Evolutionary conservation across 2,888 invertebrate species (phyloP).

Genomic region (Leptothorax acervorum): DNA sequence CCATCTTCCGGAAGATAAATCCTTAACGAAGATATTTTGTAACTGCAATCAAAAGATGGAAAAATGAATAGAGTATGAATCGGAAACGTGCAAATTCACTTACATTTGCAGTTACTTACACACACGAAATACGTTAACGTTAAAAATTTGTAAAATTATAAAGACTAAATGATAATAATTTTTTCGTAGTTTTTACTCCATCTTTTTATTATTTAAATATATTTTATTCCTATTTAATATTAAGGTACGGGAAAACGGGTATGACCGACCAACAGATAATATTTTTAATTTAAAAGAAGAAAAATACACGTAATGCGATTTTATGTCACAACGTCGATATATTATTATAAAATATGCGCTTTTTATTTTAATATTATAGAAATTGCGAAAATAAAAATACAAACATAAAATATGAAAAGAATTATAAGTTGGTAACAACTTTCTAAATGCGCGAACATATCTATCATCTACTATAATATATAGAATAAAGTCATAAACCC

Average conservation of each 20-base stretch:
- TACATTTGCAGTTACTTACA: background rate
- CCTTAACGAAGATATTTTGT: slow-evolving; percentile 50
- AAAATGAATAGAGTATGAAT: background rate
- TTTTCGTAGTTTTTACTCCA: background rate
- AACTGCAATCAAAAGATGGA: slow-evolving; percentile 30
- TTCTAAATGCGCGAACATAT: background rate
- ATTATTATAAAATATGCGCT: background rate
- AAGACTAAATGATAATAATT: background rate
- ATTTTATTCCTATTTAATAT: background rate
- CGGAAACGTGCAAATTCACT: background rate
- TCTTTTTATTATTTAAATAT: background rate
- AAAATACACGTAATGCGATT: background rate
- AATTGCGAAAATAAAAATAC: background rate
- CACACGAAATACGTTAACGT: background rate
- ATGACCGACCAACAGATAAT: background rate
- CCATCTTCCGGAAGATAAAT: slow-evolving; percentile 59
- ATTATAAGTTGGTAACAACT: background rate
- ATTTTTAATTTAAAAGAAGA: background rate
- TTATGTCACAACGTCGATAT: background rate
- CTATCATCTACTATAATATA: too few relatives aligned
- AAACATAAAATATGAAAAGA: background rate
- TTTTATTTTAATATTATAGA: background rate
- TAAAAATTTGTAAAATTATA: background rate
- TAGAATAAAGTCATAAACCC: background rate
- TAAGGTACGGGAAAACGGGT: background rate